Evolutionary conservation across 2,113 vertebrate genomes (phyloP).

Genomic region (Strigops habroptila): DNA sequence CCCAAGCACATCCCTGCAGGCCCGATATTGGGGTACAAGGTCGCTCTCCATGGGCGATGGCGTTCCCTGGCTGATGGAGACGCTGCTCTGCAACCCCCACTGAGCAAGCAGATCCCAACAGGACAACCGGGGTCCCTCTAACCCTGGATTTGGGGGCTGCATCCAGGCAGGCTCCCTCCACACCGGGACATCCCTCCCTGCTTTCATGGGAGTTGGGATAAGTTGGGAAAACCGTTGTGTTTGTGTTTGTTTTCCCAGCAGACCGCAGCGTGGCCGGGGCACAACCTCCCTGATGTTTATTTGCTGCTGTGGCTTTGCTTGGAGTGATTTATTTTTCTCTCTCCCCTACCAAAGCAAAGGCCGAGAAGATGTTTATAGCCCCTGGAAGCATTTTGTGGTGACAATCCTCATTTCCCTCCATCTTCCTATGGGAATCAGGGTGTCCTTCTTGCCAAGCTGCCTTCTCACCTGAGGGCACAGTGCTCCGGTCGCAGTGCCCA

Average conservation of each 20-base stretch:
- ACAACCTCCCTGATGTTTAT: not conserved
- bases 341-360: not conserved
- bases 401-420: not conserved
- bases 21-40: accelerated
- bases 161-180: accelerated
- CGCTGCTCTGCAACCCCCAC: accelerated
- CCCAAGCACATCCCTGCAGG: not conserved
- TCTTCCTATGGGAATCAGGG: not conserved
- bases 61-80: not conserved
- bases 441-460: not conserved
- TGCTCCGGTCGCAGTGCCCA: conserved; percentile 95
- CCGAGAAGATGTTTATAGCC: accelerated
- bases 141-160: not conserved
- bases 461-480: conserved; percentile 99
- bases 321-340: not conserved
- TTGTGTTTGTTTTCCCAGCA: not conserved
- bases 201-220: not conserved
- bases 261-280: not conserved
- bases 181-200: accelerated
- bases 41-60: accelerated
- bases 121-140: accelerated
- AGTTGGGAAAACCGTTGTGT: accelerated
- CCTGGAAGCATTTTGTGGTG: not conserved
- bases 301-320: not conserved
- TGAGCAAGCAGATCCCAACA: accelerated